A percentile compares a stretch with the other conserved stretches of the same genome.
Evolutionary conservation across 1,140 invertebrate species (phyloP).

Genomic region (Philaenus spumarius): DNA sequence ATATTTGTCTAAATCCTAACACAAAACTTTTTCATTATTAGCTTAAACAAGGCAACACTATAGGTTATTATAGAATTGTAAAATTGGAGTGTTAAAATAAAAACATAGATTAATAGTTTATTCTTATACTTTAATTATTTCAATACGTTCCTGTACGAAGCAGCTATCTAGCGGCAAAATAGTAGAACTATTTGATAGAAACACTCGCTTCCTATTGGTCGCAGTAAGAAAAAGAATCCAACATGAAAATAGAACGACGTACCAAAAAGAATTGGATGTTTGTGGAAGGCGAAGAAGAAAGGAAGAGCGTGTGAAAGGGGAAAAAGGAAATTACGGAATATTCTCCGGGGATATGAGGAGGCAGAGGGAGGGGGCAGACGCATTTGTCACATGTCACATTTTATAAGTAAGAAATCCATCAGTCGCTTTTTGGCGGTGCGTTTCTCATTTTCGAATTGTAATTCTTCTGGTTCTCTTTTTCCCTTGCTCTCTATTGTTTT

Average conservation of each 20-base stretch:
- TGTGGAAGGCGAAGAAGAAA: background rate
- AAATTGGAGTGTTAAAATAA: too few species aligned
- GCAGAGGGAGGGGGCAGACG: slow-evolving; percentile 28
- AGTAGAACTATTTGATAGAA: slow-evolving; percentile 6
- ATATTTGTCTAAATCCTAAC: too few species aligned
- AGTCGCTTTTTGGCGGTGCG: slow-evolving; percentile 16
- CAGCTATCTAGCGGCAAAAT: slow-evolving; percentile 10
- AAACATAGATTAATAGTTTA: too few species aligned
- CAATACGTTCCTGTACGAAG: background rate
- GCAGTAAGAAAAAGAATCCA: background rate
- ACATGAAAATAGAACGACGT: too few species aligned
- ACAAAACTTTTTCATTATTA: too few species aligned
- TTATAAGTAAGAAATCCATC: slow-evolving; percentile 26
- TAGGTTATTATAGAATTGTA: too few species aligned
- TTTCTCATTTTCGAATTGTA: background rate
- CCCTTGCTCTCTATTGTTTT: too few species aligned
- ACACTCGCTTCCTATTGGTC: slow-evolving; percentile 9
- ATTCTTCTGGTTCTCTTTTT: too few species aligned
- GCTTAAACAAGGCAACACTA: too few species aligned
- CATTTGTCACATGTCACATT: slow-evolving; percentile 26
- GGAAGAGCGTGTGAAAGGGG: slow-evolving; percentile 4
- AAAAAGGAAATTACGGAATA: slow-evolving; percentile 20
- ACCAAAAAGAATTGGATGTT: too few species aligned
- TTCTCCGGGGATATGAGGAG: slow-evolving; percentile 24
- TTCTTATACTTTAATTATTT: too few species aligned